Evolutionary conservation across 2,797 vertebrate genomes (phyloP), one percentile per base, ranked within the genome.

Genomic region (Cynodonichthys magdalenae): DNA sequence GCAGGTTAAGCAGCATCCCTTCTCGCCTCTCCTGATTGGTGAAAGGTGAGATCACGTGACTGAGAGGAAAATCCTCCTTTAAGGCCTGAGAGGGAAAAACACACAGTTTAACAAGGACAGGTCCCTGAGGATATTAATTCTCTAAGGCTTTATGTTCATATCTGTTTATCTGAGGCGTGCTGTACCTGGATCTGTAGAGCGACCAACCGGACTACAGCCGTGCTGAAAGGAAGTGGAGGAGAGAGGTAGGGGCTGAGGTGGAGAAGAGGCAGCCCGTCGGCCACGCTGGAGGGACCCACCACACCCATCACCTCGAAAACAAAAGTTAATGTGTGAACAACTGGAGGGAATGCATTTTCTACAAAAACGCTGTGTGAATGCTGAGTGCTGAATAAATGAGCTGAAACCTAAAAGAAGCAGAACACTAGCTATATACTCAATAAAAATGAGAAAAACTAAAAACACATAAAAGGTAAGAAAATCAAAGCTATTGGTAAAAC

Each of bases 221-320:
- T 99, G 93, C 97, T 99, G 94, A 99, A 99, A 81, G 98, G 98
- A 77, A 99, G 96, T 71, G 97, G 98, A 73, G 98, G 98, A 71
- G 97, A 99, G 75, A 99, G 95, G 92, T 99, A 99, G 77, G 98
- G 98, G 93, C 97, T 99, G 87, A 99, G 94, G 93, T 99, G 98
- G 91, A 99, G 95, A 82, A 99, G 94, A 71, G 98, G 98, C 61
- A 99, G 94, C 77, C 98, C 98, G n/a, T 99, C 98, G 47, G 98
- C 98, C 90, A 99, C 97, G 79, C 98, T 99, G 90, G 98, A 99
- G 66, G 97, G 97, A 76, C 98, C 98, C 68, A 99, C 97, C 69
- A 99, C 98, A 72, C 97, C 97, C 98, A 99, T 99, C 86, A 99
- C 98, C 98, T 99, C 90, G 87, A 75, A 86, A 90, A 82, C 89